These are phyloP conservation scores for Pica pica DNA, from an alignment of 2,113 vertebrate genomes.

Conservation along the genomic window DNA sequence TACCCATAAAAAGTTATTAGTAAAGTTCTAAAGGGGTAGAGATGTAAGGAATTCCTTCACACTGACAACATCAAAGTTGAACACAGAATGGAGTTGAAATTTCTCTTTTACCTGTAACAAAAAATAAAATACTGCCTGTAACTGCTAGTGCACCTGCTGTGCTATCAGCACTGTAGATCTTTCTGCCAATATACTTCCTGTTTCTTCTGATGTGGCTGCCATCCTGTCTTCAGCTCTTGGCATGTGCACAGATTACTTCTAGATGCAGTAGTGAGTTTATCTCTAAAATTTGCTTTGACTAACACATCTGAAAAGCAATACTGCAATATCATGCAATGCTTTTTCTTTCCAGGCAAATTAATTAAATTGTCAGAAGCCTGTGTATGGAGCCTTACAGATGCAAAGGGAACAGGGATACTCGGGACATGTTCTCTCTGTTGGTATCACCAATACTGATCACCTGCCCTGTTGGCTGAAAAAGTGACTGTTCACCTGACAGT, in stretches of 20 bases:
- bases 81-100: neutral
- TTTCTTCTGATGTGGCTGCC: neutral
- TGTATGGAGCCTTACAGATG: no score
- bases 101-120: neutral
- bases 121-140: neutral
- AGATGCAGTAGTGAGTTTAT: neutral
- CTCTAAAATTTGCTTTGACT: neutral
- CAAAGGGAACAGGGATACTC: neutral
- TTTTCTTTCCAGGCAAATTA: neutral
- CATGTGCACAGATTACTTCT: neutral
- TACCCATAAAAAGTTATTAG: neutral
- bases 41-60: neutral
- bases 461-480: neutral
- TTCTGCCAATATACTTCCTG: neutral
- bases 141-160: neutral
- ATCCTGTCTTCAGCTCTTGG: neutral
- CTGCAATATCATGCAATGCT: fast-evolving
- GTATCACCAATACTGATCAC: neutral
- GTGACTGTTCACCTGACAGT: neutral
- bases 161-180: neutral
- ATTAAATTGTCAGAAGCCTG: neutral
- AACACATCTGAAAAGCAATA: neutral
- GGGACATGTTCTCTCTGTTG: neutral
- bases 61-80: neutral
- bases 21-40: neutral